Evolutionary conservation across 1,140 invertebrate genomes (phyloP), one percentile per base, ranked within the genome.

Genomic region (Lysiphlebus fabarum): DNA sequence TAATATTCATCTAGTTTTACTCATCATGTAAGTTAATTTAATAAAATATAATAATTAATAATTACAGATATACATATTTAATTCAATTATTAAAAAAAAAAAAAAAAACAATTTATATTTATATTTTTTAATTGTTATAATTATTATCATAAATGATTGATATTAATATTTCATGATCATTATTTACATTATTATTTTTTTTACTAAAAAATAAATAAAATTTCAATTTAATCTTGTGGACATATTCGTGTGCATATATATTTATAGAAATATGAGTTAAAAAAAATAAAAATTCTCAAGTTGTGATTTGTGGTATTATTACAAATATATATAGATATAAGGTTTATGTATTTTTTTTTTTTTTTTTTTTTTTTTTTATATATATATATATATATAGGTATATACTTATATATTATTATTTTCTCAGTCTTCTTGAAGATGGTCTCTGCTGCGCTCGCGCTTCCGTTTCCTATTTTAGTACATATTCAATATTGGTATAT

Each of bases 401-500:
- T n/a, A n/a, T n/a, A n/a, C n/a, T n/a, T n/a, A n/a, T n/a, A n/a
- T n/a, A n/a, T 14, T n/a, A 14, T 47, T 44, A 11, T 44, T 10
- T 26, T 47, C 44, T 47, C 44, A 8, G 9, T 47, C 44, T 26
- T 47, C 44, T 12, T 47, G 11, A 9, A 47, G 12, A 17, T 47
- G 4, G n/a, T 11, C 47, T 49, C 47, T 49, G 17, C 17, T 26
- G 47, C 41, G 56, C 45, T 54, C 61, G 61, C 60, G 58, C 54
- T 56, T 63, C 57, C 57, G 62, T 57, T 57, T 57, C 47, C 56
- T 57, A 54, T 53, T 61, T 64, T 70, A 64, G 70, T 67, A 71
- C 66, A 62, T 56, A 62, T 56, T 56, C 64, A 63, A 43, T 50
- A 45, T 45, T 58, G 59, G 49, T 56, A 41, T 47, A n/a, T 26